Evolutionary conservation across 2,797 vertebrate genomes (phyloP).

Genomic region (Myotis findleyi): DNA sequence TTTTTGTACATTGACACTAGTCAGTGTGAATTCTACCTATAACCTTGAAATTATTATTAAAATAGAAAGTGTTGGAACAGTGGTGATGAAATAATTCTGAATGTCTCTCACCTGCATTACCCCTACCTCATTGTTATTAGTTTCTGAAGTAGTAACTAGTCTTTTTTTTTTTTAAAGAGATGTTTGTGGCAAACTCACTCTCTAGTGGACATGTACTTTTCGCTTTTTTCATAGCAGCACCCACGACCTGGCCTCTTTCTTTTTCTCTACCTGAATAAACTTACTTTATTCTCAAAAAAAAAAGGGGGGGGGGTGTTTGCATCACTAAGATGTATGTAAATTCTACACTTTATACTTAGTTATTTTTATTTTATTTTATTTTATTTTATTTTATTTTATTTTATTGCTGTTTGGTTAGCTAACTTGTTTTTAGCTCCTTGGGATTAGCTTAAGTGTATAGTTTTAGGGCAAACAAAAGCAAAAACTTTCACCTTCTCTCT

Average conservation of each 20-base stretch:
- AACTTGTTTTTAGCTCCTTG: background rate
- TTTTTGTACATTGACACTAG: constrained; percentile 28
- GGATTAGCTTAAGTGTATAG: background rate
- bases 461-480: constrained; percentile 44
- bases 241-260: background rate
- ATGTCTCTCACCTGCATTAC: background rate
- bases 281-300: background rate
- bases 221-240: background rate
- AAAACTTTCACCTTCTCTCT: background rate
- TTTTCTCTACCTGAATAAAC: background rate
- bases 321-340: constrained; percentile 5
- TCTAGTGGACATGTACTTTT: background rate
- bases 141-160: background rate
- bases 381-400: background rate
- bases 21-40: constrained; percentile 46
- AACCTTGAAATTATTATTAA: constrained; percentile 33
- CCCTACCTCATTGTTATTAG: constrained; percentile 24
- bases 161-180: background rate
- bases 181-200: background rate
- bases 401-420: background rate
- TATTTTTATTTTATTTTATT: background rate
- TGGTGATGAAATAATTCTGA: constrained; percentile 53
- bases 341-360: constrained; percentile 1
- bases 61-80: constrained; percentile 23
- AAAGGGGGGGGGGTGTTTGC: background rate